Evolutionary conservation across 2,113 vertebrate species (phyloP).

Genomic region (Corythornis madagascariensis): DNA sequence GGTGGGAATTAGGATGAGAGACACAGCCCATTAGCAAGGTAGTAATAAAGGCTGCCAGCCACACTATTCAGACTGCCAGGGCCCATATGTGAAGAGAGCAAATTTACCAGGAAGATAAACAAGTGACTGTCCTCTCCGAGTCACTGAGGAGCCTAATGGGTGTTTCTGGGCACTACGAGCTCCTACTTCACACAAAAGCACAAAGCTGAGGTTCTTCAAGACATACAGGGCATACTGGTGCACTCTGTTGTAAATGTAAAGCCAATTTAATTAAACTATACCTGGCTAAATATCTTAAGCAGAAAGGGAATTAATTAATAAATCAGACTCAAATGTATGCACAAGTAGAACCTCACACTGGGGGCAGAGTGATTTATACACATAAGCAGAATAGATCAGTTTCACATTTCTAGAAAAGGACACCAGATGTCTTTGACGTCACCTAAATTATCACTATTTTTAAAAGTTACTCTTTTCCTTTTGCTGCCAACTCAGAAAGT

Average conservation of each 20-base stretch:
- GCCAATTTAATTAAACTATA: too few relatives aligned
- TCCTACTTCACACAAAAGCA: neutral
- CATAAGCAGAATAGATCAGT: slow-evolving; percentile 50
- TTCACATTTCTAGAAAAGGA: slow-evolving; percentile 57
- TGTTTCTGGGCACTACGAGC: neutral
- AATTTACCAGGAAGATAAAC: neutral
- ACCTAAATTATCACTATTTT: slow-evolving; percentile 62
- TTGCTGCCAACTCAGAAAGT: slow-evolving; percentile 66
- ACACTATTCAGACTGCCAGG: accelerated
- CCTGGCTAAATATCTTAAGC: neutral
- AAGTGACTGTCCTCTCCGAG: neutral
- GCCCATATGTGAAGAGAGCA: neutral
- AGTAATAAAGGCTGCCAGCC: neutral
- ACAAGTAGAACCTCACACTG: neutral
- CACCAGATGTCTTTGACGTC: slow-evolving; percentile 65
- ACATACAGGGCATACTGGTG: neutral
- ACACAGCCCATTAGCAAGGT: neutral
- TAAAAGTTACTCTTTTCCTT: slow-evolving; percentile 64
- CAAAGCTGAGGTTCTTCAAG: neutral
- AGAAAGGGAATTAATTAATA: neutral
- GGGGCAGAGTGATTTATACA: slow-evolving; percentile 39
- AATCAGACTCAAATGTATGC: neutral
- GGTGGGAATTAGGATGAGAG: neutral
- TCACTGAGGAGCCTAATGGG: neutral
- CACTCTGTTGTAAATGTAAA: neutral